Percentiles rank a stretch among this genome's conserved stretches.
Conservation (phyloP, 2,113 vertebrate species). For the Pelodiscus sinensis region DNA sequence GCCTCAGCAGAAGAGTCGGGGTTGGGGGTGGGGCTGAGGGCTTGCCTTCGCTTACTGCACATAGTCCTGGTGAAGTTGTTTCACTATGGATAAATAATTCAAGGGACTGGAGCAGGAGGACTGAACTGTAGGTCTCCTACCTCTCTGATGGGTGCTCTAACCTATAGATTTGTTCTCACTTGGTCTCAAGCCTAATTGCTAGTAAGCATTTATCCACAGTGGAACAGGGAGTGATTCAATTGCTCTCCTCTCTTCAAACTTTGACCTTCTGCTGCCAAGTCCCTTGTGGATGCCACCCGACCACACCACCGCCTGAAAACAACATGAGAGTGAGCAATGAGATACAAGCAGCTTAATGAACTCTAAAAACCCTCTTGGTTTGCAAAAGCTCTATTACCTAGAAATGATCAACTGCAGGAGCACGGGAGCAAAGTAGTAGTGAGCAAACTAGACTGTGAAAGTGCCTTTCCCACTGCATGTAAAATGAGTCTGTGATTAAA, state of each 20-base stretch:
- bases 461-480: constrained; percentile 14
- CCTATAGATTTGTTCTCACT: not conserved
- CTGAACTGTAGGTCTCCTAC: not conserved
- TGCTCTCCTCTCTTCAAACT: not conserved
- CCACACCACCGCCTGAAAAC: constrained; percentile 15
- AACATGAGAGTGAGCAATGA: constrained; percentile 13
- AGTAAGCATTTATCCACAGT: not conserved
- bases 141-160: not conserved
- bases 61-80: not conserved
- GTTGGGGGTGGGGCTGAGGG: too few relatives aligned
- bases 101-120: not conserved
- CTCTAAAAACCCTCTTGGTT: constrained; percentile 46
- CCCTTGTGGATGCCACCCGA: constrained; percentile 45
- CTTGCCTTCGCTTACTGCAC: too few relatives aligned
- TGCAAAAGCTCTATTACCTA: constrained; percentile 40
- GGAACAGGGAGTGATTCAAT: constrained; percentile 26
- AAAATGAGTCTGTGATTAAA: not conserved
- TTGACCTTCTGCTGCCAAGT: constrained; percentile 55
- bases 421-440: not conserved
- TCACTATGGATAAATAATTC: not conserved
- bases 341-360: constrained; percentile 42
- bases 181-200: not conserved
- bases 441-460: constrained; percentile 25
- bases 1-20: too few relatives aligned
- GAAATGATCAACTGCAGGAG: constrained; percentile 42